These are phyloP conservation scores for Actias luna DNA, from an alignment of 2,888 invertebrate species.

Conservation along the genomic window DNA sequence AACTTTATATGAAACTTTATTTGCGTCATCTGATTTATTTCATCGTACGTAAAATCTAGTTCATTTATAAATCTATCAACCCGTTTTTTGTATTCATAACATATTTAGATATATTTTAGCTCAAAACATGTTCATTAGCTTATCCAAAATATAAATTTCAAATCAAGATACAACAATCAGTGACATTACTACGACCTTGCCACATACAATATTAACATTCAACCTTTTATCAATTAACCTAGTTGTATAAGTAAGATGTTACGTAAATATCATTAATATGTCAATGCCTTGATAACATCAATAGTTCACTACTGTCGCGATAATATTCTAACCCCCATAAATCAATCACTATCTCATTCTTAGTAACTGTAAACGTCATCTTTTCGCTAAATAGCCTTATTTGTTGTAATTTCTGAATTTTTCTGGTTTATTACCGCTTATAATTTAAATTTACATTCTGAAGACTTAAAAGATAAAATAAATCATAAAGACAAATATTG, in stretches of 20 bases:
- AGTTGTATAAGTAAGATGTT: constrained; percentile 2
- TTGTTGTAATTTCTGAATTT: too few relatives aligned
- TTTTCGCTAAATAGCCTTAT: too few relatives aligned
- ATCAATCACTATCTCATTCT: background rate
- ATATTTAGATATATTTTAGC: too few relatives aligned
- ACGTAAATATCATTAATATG: constrained; percentile 4
- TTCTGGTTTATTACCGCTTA: background rate
- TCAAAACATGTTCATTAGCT: too few relatives aligned
- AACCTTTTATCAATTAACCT: background rate
- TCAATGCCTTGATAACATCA: background rate
- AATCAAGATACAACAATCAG: background rate
- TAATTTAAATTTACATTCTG: background rate
- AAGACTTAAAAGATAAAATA: background rate
- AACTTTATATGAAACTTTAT: too few relatives aligned
- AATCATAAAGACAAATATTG: background rate
- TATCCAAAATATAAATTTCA: background rate
- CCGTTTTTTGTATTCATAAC: too few relatives aligned
- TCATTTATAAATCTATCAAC: too few relatives aligned
- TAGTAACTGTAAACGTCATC: background rate
- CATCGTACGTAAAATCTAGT: too few relatives aligned
- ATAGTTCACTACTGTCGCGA: background rate
- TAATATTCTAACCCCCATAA: background rate
- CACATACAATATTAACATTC: background rate
- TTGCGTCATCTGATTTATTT: too few relatives aligned
- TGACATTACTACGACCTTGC: background rate